These are phyloP conservation scores for Operophtera brumata DNA, from an alignment of 2,888 invertebrate genomes.

Conservation along the genomic window DNA sequence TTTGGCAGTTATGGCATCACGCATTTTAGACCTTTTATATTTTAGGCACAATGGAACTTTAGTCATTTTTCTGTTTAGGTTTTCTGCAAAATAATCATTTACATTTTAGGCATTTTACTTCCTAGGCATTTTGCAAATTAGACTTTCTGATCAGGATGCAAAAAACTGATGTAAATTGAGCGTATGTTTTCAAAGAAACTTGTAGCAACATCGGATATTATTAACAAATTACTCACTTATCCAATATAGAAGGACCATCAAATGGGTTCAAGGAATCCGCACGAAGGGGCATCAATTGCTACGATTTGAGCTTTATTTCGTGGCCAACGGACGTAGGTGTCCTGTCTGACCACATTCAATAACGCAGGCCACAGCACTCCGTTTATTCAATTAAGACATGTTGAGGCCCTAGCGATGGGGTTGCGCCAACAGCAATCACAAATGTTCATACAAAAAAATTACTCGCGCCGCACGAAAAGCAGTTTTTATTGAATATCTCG, in stretches of 20 bases:
- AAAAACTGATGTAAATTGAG: neutral
- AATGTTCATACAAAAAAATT: too few relatives aligned
- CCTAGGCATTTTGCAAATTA: too few relatives aligned
- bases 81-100: too few relatives aligned
- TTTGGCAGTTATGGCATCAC: too few relatives aligned
- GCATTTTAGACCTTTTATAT: too few relatives aligned
- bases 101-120: too few relatives aligned
- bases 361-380: conserved; percentile 25
- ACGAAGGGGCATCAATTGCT: neutral
- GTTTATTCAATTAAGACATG: conserved; percentile 33
- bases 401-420: conserved; percentile 1
- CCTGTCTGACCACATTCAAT: conserved; percentile 23
- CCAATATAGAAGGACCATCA: conserved; percentile 18
- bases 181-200: neutral
- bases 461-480: too few relatives aligned
- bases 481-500: too few relatives aligned
- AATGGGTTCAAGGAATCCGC: conserved; percentile 16
- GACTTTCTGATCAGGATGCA: too few relatives aligned
- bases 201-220: conserved; percentile 4
- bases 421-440: too few relatives aligned
- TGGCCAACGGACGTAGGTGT: conserved; percentile 4
- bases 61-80: too few relatives aligned
- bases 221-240: conserved; percentile 22
- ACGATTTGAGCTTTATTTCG: conserved; percentile 13
- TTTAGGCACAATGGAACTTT: too few relatives aligned